Evolutionary conservation across 2,113 vertebrate genomes (phyloP).

Genomic region (Hydrolagus affinis): DNA sequence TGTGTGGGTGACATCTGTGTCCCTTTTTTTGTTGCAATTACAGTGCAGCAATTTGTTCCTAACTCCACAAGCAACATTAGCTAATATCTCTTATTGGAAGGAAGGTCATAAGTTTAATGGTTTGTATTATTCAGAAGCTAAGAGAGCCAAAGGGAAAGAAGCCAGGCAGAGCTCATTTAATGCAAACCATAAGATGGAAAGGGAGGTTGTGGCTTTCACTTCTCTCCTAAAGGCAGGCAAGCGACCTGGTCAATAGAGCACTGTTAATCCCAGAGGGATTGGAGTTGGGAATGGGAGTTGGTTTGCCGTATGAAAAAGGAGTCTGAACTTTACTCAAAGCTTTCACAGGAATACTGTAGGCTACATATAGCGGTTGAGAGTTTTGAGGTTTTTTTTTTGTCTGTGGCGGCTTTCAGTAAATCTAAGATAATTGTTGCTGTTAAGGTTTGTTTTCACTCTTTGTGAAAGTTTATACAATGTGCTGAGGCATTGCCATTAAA

Average conservation of each 20-base stretch:
- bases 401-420: neutral
- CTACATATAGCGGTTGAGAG: too few relatives aligned
- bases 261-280: slow-evolving; percentile 55
- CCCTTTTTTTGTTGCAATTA: slow-evolving; percentile 33
- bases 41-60: slow-evolving; percentile 33
- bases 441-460: too few relatives aligned
- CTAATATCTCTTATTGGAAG: slow-evolving; percentile 39
- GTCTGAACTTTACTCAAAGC: neutral
- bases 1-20: slow-evolving; percentile 30
- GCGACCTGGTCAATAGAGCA: slow-evolving; percentile 43
- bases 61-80: slow-evolving; percentile 30
- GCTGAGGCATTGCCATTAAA: too few relatives aligned
- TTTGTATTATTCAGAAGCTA: slow-evolving; percentile 48
- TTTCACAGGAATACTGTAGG: neutral
- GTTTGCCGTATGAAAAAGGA: slow-evolving; percentile 16
- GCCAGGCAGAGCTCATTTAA: slow-evolving; percentile 65
- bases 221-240: slow-evolving; percentile 49
- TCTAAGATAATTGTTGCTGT: too few relatives aligned
- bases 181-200: slow-evolving; percentile 67
- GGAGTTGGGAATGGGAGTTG: slow-evolving; percentile 32
- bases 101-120: slow-evolving; percentile 54
- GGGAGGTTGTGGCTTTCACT: slow-evolving; percentile 54
- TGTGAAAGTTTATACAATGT: too few relatives aligned
- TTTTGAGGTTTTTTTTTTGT: neutral
- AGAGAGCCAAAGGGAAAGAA: slow-evolving; percentile 56